Evolutionary conservation across 2,113 vertebrate species (phyloP), one percentile per base, ranked within the genome.

Genomic region (Monopterus albus): DNA sequence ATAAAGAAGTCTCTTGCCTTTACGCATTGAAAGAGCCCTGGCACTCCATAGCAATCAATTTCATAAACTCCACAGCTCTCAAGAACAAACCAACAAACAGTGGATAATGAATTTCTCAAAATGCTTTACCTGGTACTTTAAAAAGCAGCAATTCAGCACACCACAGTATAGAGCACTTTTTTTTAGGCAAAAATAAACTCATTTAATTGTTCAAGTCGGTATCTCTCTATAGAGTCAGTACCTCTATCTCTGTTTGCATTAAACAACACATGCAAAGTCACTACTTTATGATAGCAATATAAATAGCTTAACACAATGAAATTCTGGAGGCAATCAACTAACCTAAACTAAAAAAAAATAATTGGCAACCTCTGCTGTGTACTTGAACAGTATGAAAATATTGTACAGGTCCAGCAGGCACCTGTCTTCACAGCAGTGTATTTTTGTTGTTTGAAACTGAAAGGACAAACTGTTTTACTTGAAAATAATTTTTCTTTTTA

Each of bases 381-480:
- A 63, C 28, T 35, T 60, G 38, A 64, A 17, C 2, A 38, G 17
- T 56, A 36, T 65, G 11, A 62, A 63, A 52, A 45, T 20, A 12
- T 4, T 33, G 7, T 33, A 35, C 26, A 50, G 21, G 42, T 71
- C 36, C 26, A 52, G 46, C 52, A 72, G 52, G 63, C 51, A 45
- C 15, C 29, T 28, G 23, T 65, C 20, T 49, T 70, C 46, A 43
- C 42, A 75, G 51, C 57, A 66, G 57, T 26, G n/a, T 33, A 8
- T 75, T 72, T 50, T 72, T 65, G 47, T 70, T 73, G 21, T 63
- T 47, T 66, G 9, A 81, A 78, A 86, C 25, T 69, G 42, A 84
- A 81, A 81, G 82, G 69, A 71, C 43, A 83, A 87, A 88, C 61
- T 66, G 71, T 84, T 82, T 87, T 81, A 86, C 77, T 87, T 87